A percentile compares a stretch with the other conserved stretches of the same genome.
Evolutionary conservation across 2,797 vertebrate genomes (phyloP).

Genomic region (Florisuga fusca): DNA sequence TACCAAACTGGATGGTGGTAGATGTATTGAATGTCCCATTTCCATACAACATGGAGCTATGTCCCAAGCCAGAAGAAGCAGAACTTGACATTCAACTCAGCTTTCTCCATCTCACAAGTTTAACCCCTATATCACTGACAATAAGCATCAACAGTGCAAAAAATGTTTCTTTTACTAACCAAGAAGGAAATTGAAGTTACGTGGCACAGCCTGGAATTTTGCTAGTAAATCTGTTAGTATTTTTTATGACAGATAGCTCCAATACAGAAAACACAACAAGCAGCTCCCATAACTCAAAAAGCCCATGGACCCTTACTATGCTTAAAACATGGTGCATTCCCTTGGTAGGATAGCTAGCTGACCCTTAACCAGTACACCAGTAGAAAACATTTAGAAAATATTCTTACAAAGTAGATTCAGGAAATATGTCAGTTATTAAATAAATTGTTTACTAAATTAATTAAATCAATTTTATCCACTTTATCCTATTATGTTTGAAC

Average conservation of each 20-base stretch:
- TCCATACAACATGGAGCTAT: background rate
- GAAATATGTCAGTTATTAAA: background rate
- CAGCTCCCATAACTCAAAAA: background rate
- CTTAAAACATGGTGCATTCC: background rate
- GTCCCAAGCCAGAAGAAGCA: background rate
- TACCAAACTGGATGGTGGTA: fast-evolving
- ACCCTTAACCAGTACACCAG: background rate
- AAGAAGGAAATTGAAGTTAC: background rate
- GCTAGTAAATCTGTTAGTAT: background rate
- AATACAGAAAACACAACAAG: background rate
- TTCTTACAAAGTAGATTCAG: background rate
- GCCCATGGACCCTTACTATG: background rate
- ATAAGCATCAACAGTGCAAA: background rate
- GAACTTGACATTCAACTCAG: background rate
- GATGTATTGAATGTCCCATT: background rate
- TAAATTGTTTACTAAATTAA: background rate
- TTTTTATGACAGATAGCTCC: background rate
- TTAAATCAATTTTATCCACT: background rate
- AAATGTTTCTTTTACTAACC: background rate
- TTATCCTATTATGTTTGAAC: background rate
- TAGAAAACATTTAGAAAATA: background rate
- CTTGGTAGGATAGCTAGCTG: background rate
- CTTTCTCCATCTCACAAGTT: background rate
- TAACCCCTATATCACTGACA: background rate
- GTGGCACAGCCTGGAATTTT: background rate